These are phyloP conservation scores for Nycticorax nycticorax DNA, from an alignment of 2,113 vertebrate genomes.

Conservation along the genomic window DNA sequence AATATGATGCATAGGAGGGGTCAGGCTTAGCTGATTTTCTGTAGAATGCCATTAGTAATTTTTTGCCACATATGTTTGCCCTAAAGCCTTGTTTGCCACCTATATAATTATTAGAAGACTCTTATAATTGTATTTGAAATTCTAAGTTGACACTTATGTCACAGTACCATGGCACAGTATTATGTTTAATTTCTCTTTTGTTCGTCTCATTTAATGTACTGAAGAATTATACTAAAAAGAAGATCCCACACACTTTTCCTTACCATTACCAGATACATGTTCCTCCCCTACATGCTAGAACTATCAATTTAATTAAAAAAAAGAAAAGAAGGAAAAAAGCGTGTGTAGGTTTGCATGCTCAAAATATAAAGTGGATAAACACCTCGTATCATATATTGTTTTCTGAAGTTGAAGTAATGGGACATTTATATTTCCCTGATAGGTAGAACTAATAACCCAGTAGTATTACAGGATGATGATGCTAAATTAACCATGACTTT, in stretches of 20 bases:
- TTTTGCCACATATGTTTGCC: slow-evolving; percentile 66
- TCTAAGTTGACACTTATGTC: slow-evolving; percentile 70
- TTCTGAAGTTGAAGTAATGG: neutral
- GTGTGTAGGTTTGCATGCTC: neutral
- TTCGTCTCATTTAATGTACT: slow-evolving; percentile 55
- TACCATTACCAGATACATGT: neutral
- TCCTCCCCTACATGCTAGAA: neutral
- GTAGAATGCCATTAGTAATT: slow-evolving; percentile 73
- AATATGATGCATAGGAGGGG: slow-evolving; percentile 50
- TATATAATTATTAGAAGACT: slow-evolving; percentile 80
- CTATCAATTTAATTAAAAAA: neutral
- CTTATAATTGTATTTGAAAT: slow-evolving; percentile 80
- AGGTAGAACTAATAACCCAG: neutral
- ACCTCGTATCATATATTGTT: neutral
- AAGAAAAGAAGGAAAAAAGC: neutral
- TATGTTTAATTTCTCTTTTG: slow-evolving; percentile 76
- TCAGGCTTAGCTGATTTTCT: slow-evolving; percentile 50
- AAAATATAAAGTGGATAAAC: neutral
- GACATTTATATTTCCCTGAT: neutral
- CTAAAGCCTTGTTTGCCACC: slow-evolving; percentile 73
- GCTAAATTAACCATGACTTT: slow-evolving; percentile 2
- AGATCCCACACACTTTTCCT: slow-evolving; percentile 4
- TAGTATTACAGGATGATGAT: neutral
- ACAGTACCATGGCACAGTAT: slow-evolving; percentile 48
- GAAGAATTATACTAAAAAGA: slow-evolving; percentile 49